These are phyloP conservation scores for Dissostichus mawsoni DNA, from an alignment of 2,113 vertebrate species.

Conservation along the genomic window DNA sequence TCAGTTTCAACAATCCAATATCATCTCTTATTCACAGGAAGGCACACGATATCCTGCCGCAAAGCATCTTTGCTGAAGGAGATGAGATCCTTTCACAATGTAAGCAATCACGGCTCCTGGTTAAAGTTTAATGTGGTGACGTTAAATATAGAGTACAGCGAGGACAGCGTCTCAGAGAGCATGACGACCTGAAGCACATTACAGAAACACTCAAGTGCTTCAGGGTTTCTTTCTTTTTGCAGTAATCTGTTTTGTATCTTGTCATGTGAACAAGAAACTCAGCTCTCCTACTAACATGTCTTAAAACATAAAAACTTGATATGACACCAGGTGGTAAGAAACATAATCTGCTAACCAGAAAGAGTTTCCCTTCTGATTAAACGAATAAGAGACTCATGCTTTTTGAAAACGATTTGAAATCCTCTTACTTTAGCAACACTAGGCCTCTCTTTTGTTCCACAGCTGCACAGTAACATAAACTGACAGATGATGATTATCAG, in stretches of 20 bases:
- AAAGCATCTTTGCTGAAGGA: constrained; percentile 60
- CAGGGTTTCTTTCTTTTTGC: constrained; percentile 4
- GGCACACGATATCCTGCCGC: constrained; percentile 55
- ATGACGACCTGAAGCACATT: constrained; percentile 25
- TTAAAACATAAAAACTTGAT: neutral
- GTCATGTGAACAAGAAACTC: neutral
- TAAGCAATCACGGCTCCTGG: constrained; percentile 66
- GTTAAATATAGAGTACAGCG: constrained; percentile 69
- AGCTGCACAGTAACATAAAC: constrained; percentile 36
- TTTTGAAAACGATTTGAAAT: neutral
- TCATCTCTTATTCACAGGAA: constrained; percentile 70
- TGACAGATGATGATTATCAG: constrained; percentile 57
- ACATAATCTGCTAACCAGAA: no score
- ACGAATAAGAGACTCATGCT: neutral
- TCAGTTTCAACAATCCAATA: constrained; percentile 53
- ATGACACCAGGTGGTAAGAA: neutral
- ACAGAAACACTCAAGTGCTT: neutral
- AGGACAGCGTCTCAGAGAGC: constrained; percentile 44
- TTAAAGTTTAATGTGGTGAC: constrained; percentile 71
- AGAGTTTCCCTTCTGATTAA: neutral
- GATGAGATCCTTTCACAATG: constrained; percentile 60
- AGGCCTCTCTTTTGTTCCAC: constrained; percentile 22
- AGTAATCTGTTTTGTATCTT: neutral
- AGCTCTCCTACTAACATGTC: neutral
- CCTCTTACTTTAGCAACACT: neutral